Conservation (phyloP, 2,113 vertebrate species). For the Polypterus senegalus region DNA sequence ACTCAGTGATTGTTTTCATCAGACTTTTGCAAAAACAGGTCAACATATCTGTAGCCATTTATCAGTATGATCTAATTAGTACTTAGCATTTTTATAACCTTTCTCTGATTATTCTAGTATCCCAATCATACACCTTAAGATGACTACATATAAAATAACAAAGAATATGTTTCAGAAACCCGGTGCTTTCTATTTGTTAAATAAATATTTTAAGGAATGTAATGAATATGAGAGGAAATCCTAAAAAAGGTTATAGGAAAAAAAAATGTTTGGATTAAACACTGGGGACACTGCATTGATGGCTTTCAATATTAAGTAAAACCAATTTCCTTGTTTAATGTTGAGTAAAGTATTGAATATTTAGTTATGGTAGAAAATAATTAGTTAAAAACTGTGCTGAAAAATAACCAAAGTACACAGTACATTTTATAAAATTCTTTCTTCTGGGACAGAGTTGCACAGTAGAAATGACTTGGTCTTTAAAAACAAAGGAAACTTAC, state of each 20-base stretch:
- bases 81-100: slow-evolving; percentile 10
- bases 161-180: neutral
- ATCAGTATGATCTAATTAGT: slow-evolving; percentile 1
- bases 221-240: slow-evolving; percentile 1
- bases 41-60: neutral
- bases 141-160: too few species aligned
- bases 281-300: neutral
- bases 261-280: neutral
- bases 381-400: too few species aligned
- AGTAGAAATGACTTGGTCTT: too few species aligned
- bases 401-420: too few species aligned
- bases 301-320: neutral
- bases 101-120: slow-evolving; percentile 1
- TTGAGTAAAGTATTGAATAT: too few species aligned
- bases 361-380: too few species aligned
- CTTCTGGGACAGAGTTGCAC: too few species aligned
- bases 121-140: neutral
- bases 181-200: neutral
- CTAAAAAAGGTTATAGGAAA: neutral
- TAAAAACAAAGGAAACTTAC: too few species aligned
- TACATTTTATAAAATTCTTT: too few species aligned
- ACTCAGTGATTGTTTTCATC: neutral
- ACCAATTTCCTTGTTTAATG: neutral
- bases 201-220: neutral
- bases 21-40: neutral